A percentile compares a stretch with the other conserved stretches of the same genome.
Conservation (phyloP, 2,797 vertebrate species). For the Petrocephalus sullivani region DNA sequence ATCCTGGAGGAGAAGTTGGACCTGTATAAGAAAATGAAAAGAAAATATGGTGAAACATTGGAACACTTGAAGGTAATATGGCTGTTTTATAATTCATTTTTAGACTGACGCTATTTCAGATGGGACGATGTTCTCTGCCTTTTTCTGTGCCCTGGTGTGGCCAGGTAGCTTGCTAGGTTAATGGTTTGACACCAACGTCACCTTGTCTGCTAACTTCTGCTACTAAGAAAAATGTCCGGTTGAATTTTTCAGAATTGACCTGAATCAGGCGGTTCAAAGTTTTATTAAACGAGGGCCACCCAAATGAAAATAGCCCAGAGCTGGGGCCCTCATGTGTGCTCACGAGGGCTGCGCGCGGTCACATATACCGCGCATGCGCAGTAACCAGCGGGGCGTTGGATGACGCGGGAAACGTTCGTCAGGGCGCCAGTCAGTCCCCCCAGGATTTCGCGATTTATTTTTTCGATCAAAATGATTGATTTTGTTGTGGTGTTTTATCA, state of each 20-base stretch:
- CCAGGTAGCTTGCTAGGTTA: background rate
- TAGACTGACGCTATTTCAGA: background rate
- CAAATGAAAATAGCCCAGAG: background rate
- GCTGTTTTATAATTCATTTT: background rate
- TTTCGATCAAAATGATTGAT: too few species aligned
- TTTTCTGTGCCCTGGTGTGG: background rate
- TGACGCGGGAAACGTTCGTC: too few species aligned
- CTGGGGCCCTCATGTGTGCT: background rate
- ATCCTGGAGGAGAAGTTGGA: slow-evolving; percentile 62
- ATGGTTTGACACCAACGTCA: background rate
- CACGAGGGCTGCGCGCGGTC: too few species aligned
- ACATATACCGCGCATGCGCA: too few species aligned
- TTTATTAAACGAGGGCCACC: background rate
- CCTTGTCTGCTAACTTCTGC: background rate
- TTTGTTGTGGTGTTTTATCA: too few species aligned
- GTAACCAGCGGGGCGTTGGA: too few species aligned
- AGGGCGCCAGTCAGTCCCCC: too few species aligned
- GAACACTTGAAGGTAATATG: slow-evolving; percentile 57
- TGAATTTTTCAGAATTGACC: background rate
- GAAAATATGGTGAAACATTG: slow-evolving; percentile 39
- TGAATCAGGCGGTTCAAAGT: background rate
- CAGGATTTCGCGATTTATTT: too few species aligned
- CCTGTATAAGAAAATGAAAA: slow-evolving; percentile 44
- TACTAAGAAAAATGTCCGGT: background rate
- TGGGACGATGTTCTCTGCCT: background rate